Conservation (phyloP, 2,113 vertebrate species). For the Urocolius indicus region DNA sequence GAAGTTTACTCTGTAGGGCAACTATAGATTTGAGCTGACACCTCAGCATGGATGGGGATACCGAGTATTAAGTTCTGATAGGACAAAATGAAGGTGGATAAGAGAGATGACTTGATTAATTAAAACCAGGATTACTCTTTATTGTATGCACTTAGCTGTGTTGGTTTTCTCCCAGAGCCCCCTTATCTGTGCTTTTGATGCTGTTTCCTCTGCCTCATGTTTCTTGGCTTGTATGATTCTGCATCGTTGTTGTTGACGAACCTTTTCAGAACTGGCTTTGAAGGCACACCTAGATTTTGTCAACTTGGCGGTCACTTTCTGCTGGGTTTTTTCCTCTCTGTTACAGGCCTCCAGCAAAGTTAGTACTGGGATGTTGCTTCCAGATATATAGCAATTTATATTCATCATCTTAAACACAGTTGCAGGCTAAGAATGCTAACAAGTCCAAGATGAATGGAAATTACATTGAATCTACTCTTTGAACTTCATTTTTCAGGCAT, state of each 20-base stretch:
- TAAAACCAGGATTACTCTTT: neutral
- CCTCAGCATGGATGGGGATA: neutral
- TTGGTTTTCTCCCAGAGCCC: neutral
- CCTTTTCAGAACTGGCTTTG: neutral
- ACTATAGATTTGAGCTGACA: neutral
- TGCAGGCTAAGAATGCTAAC: conserved; percentile 3
- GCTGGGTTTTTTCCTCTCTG: neutral
- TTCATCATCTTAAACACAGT: conserved; percentile 35
- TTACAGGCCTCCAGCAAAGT: neutral
- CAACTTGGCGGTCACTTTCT: neutral
- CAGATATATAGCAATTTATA: neutral
- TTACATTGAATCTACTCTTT: conserved; percentile 27
- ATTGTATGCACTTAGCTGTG: neutral
- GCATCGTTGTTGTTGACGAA: neutral
- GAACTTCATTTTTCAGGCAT: conserved; percentile 32
- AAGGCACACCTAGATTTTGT: neutral
- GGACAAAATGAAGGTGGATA: neutral
- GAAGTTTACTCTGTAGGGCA: neutral
- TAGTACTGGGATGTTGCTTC: neutral
- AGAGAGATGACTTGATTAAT: neutral
- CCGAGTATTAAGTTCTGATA: neutral
- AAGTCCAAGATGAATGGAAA: conserved; percentile 19
- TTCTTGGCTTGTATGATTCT: neutral
- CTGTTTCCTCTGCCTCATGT: neutral
- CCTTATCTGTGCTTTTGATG: neutral